A percentile compares a stretch with the other conserved stretches of the same genome.
phyloP scores from a whole-genome alignment of 2,797 vertebrate species.

The Phalloptychus januarius region DNA sequence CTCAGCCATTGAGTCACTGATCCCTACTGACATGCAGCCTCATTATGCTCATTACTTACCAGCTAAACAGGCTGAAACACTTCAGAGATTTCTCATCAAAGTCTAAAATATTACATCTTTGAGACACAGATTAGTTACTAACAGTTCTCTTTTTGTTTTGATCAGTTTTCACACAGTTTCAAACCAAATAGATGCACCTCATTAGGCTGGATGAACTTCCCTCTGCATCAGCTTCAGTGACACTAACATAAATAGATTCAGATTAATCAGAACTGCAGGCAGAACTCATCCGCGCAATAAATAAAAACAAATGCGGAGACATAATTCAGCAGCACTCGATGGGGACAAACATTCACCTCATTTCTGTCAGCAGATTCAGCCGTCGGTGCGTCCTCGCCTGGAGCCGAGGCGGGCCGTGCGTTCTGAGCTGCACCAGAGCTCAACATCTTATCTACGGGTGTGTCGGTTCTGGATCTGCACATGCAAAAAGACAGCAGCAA shows the following conservation, averaged over 20 bases:
- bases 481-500: constrained; percentile 14
- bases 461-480: constrained; percentile 88
- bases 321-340: background rate
- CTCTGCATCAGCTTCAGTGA: background rate
- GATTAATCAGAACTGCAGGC: constrained; percentile 11
- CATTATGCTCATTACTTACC: constrained; percentile 4
- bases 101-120: background rate
- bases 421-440: constrained; percentile 78
- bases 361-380: constrained; percentile 84
- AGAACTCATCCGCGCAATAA: constrained; percentile 26
- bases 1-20: background rate
- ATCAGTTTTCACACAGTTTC: background rate
- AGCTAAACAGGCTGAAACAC: background rate
- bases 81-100: background rate
- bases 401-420: constrained; percentile 81
- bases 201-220: background rate
- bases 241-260: background rate
- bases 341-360: constrained; percentile 81
- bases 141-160: background rate
- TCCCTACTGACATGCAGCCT: background rate
- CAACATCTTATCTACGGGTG: constrained; percentile 91
- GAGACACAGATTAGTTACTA: background rate
- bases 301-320: background rate
- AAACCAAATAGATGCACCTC: background rate
- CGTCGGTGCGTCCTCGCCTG: constrained; percentile 82